Base-by-base conservation (phyloP, 2,888 invertebrate genomes). In the Silvanus unidentatus region DNA sequence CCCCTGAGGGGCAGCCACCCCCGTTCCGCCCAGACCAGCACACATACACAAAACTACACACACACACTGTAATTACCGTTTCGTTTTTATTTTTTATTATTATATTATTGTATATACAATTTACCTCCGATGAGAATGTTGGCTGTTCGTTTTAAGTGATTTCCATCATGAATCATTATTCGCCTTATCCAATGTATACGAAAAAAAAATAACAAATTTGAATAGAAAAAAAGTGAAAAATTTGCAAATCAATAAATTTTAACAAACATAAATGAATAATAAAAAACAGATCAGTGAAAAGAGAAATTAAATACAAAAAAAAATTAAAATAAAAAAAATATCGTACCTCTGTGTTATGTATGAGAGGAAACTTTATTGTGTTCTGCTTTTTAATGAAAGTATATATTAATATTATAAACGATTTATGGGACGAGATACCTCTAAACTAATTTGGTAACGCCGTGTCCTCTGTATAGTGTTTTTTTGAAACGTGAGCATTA, bases 151-250 rank as follows among this genome's bases (percentile, higher is more conserved):
- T 72, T 70, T 60, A 71, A 71, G 71, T 72, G 72, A 72, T 72
- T 71, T 70, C 71, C 71, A 72, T 68, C 72, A 70, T 65, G 65
- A 70, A 70, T 68, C 68, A 71, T 73, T 72, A 70, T 68, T 73
- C 77, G 81, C 81, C 81, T 81, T 81, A 81, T 76, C 75, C 77
- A 77, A 80, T 79, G 81, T 81, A 81, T 81, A 81, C 81, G 81
- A 80, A 74, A 69, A 66, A 58, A n/a, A 51, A 44, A 43, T 42
- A 22, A 22, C 22, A 22, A 22, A 22, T 22, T 22, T 44, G 16
- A 44, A 54, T 51, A 53, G 56, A 59, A 63, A 65, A 62, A 22
- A n/a, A n/a, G n/a, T n/a, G n/a, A n/a, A n/a, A 22, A 22, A 58
- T 61, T 60, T 61, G 62, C 59, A 62, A 57, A 60, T 58, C 59